phyloP scores from a whole-genome alignment of 2,888 invertebrate genomes.

The Drosophila barbarae region DNA sequence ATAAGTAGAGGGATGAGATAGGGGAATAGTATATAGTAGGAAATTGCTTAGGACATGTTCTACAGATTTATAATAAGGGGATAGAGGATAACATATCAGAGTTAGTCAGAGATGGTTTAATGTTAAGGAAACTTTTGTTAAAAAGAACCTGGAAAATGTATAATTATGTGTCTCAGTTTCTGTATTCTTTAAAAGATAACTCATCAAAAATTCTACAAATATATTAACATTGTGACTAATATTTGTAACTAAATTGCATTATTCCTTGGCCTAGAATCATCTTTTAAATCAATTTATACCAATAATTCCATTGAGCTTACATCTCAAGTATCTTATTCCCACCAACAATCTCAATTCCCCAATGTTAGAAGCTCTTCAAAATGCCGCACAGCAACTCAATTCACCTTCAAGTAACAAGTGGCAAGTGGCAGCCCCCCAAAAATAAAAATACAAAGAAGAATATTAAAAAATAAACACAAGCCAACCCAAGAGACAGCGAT shows the following conservation, averaged over 20 bases:
- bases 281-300: neutral
- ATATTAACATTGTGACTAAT: neutral
- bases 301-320: neutral
- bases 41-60: neutral
- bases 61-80: neutral
- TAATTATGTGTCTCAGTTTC: neutral
- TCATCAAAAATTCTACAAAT: neutral
- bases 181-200: too few relatives aligned
- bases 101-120: neutral
- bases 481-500: constrained; percentile 14
- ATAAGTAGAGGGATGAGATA: neutral
- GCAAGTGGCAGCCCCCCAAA: constrained; percentile 25
- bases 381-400: constrained; percentile 27
- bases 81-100: too few relatives aligned
- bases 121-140: neutral
- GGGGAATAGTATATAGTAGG: neutral
- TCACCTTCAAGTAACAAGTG: constrained; percentile 20
- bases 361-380: constrained; percentile 18
- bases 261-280: neutral
- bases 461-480: constrained; percentile 17
- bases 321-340: neutral
- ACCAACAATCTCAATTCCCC: constrained; percentile 3
- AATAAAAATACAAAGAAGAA: neutral
- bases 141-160: too few relatives aligned
- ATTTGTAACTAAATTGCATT: neutral